Conservation (phyloP, 2,113 vertebrate species). For the Drymodes brunneopygia region DNA sequence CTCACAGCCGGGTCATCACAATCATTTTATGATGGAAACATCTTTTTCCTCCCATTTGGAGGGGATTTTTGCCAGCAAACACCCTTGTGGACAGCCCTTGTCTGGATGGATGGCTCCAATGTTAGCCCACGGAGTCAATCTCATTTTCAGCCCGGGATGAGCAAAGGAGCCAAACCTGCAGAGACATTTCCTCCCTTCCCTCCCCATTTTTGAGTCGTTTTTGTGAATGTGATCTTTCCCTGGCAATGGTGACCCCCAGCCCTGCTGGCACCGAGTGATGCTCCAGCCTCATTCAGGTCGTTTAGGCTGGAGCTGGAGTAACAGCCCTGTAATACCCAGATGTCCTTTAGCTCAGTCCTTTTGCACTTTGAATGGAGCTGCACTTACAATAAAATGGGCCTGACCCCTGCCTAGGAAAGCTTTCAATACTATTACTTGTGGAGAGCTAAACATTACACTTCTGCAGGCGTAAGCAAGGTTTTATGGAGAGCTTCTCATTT, state of each 20-base stretch:
- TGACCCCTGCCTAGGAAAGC: conserved; percentile 9
- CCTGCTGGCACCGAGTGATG: neutral
- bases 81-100: neutral
- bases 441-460: neutral
- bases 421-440: conserved; percentile 22
- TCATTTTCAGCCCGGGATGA: neutral
- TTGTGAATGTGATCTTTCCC: neutral
- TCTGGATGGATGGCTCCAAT: neutral
- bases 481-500: neutral
- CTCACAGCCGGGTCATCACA: neutral
- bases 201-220: neutral
- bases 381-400: neutral
- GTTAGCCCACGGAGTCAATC: neutral
- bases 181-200: neutral
- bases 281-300: neutral
- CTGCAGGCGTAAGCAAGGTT: conserved; percentile 11
- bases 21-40: neutral
- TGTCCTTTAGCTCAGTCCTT: conserved; percentile 4
- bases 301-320: neutral
- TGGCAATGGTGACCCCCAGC: neutral
- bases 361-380: neutral
- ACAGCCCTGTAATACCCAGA: neutral
- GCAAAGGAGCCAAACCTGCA: neutral
- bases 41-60: neutral
- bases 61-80: neutral